Percentiles rank a stretch among this genome's conserved stretches.
Evolutionary conservation across 2,797 vertebrate species (phyloP).

Genomic region (Chrosomus eos): DNA sequence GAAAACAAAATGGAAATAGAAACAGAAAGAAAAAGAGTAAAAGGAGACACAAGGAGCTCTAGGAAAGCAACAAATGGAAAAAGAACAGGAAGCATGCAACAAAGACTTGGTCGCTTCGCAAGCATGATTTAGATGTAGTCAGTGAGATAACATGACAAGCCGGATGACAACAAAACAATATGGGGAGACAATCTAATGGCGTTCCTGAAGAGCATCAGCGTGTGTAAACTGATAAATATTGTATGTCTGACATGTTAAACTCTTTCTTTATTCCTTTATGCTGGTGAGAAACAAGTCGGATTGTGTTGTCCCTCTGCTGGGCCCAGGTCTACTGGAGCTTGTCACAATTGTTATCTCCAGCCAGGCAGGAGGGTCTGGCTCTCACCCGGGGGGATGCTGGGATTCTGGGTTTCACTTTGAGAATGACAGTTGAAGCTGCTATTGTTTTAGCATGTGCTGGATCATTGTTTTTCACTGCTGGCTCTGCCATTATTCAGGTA

Average conservation of each 20-base stretch:
- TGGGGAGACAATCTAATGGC: not conserved
- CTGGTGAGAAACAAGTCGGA: conserved; percentile 16
- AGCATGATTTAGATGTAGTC: conserved; percentile 14
- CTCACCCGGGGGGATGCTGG: conserved; percentile 14
- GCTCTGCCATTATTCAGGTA: not conserved
- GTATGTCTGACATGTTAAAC: conserved; percentile 27
- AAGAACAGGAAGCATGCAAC: conserved; percentile 28
- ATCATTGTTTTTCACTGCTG: conserved; percentile 24
- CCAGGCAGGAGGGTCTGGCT: conserved; percentile 39
- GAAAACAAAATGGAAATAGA: conserved; percentile 33
- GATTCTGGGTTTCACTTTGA: conserved; percentile 24
- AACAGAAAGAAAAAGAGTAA: not conserved
- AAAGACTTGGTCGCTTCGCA: not conserved
- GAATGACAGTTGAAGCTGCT: conserved; percentile 19
- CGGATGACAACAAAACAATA: not conserved
- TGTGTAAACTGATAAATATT: conserved; percentile 46
- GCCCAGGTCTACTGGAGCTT: conserved; percentile 49
- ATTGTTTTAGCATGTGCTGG: conserved; percentile 27
- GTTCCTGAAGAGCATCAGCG: not conserved
- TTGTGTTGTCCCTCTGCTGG: conserved; percentile 8
- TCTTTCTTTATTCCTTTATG: conserved; percentile 40
- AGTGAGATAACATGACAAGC: not conserved
- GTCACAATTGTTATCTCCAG: conserved; percentile 52
- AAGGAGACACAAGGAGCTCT: not conserved
- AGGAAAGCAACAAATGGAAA: conserved; percentile 15